These are phyloP conservation scores for Madoqua kirkii DNA, from an alignment of 2,113 vertebrate species.

Conservation along the genomic window DNA sequence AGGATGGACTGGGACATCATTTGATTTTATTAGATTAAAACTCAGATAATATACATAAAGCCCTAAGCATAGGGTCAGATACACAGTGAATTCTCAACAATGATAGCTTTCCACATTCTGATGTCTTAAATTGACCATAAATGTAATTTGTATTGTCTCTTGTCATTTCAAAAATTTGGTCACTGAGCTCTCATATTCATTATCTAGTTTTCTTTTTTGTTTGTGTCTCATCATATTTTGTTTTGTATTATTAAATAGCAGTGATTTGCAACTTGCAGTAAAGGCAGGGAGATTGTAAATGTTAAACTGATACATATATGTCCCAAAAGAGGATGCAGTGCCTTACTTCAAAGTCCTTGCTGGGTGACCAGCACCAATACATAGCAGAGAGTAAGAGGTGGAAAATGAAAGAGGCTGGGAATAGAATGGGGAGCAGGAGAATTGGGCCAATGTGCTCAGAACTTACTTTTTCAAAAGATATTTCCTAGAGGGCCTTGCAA, in stretches of 20 bases:
- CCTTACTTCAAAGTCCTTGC: background rate
- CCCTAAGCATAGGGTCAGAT: background rate
- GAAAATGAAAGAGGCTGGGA: background rate
- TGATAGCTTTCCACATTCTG: no score
- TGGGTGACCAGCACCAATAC: background rate
- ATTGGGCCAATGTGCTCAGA: background rate
- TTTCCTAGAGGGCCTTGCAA: background rate
- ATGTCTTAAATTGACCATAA: background rate
- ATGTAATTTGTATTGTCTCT: background rate
- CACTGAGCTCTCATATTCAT: background rate
- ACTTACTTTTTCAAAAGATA: background rate
- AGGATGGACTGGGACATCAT: background rate
- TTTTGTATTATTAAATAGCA: background rate
- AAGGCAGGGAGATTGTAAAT: background rate
- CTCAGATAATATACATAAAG: background rate
- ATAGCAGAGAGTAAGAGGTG: background rate
- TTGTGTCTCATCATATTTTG: background rate
- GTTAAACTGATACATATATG: background rate
- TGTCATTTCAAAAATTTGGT: slow-evolving; percentile 12
- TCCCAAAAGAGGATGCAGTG: background rate
- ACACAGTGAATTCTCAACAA: background rate
- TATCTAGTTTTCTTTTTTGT: background rate
- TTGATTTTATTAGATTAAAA: background rate
- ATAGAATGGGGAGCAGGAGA: background rate
- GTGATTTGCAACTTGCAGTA: background rate